Percentiles rank a stretch among this genome's conserved stretches.
Conservation (phyloP, 2,888 invertebrate genomes). For the Maniola hyperantus region DNA sequence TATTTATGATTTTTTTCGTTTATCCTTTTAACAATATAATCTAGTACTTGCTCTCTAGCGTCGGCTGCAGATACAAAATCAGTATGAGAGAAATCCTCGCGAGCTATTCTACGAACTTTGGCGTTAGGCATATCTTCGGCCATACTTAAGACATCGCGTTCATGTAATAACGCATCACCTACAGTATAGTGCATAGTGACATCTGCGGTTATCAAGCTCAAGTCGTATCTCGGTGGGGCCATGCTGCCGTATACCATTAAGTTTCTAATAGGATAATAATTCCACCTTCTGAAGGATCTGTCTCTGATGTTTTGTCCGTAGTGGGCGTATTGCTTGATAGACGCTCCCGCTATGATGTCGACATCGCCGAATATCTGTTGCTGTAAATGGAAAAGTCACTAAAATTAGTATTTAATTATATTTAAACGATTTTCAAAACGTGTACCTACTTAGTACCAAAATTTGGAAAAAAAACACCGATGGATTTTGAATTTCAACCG, state of each 20-base stretch:
- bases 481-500: no score
- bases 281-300: slow-evolving; percentile 43
- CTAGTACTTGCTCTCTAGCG: slow-evolving; percentile 40
- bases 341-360: slow-evolving; percentile 39
- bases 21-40: slow-evolving; percentile 41
- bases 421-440: no score
- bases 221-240: slow-evolving; percentile 41
- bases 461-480: no score
- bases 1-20: slow-evolving; percentile 17
- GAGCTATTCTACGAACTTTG: slow-evolving; percentile 37
- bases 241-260: slow-evolving; percentile 38
- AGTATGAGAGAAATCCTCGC: slow-evolving; percentile 41
- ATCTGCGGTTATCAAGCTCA: slow-evolving; percentile 40
- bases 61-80: slow-evolving; percentile 42
- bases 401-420: no score
- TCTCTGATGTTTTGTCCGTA: slow-evolving; percentile 47
- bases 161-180: slow-evolving; percentile 41
- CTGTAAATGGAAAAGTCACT: slow-evolving; percentile 18
- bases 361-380: slow-evolving; percentile 39
- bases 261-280: slow-evolving; percentile 41
- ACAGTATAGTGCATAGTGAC: slow-evolving; percentile 44
- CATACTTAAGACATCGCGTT: slow-evolving; percentile 45
- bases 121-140: slow-evolving; percentile 41
- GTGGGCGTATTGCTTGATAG: slow-evolving; percentile 47
- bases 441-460: neutral